phyloP scores from a whole-genome alignment of 2,113 vertebrate genomes.

The Desmodus rotundus region DNA sequence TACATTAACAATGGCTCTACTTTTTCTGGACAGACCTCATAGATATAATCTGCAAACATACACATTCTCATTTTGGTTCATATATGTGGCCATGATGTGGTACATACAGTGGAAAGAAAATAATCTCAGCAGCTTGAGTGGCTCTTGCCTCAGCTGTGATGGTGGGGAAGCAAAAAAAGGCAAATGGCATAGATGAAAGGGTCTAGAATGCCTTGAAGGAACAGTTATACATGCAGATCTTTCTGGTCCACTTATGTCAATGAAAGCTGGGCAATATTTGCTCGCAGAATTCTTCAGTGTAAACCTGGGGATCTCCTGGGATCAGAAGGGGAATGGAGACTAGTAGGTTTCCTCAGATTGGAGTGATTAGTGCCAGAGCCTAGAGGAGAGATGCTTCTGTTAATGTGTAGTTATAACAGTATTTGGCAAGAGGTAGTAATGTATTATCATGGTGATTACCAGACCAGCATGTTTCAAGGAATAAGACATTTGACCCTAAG shows the following conservation, averaged over 20 bases:
- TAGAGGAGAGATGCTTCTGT: neutral
- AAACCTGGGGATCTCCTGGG: neutral
- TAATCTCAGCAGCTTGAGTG: neutral
- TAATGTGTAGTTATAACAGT: neutral
- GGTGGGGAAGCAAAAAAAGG: neutral
- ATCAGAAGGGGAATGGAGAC: neutral
- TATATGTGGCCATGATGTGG: neutral
- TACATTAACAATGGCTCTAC: too few species aligned
- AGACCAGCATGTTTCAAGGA: neutral
- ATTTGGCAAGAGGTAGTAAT: neutral
- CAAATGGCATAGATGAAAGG: neutral
- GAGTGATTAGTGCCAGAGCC: neutral
- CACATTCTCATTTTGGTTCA: neutral
- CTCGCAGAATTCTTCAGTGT: neutral
- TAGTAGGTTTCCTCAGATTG: neutral
- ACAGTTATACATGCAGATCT: neutral
- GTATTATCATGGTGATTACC: neutral
- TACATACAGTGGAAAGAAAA: neutral
- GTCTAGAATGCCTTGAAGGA: neutral
- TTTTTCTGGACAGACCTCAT: too few species aligned
- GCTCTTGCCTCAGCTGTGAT: neutral
- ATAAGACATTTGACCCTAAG: neutral
- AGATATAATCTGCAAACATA: neutral
- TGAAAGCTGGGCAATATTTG: neutral
- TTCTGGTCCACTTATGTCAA: neutral